Conservation (phyloP, 2,888 invertebrate genomes). For the Patella ulyssiponensis region DNA sequence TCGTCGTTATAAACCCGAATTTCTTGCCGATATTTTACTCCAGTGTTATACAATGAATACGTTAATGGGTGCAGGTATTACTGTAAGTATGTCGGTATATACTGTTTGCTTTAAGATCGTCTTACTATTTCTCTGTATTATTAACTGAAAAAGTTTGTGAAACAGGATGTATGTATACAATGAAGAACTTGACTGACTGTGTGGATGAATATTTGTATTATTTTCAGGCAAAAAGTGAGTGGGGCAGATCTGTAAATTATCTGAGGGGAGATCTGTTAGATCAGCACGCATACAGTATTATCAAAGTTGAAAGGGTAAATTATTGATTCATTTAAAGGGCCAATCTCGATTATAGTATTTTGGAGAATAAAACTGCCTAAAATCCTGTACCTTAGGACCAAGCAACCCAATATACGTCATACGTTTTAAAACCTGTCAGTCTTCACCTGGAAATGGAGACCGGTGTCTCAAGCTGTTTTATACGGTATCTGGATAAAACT, state of each 20-base stretch:
- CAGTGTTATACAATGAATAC: constrained; percentile 43
- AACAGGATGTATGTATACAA: constrained; percentile 2
- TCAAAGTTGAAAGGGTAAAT: constrained; percentile 63
- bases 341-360: too few species aligned
- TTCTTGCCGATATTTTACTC: neutral
- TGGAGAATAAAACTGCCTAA: too few species aligned
- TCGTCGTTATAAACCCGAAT: constrained; percentile 34
- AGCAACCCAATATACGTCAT: too few species aligned
- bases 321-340: too few species aligned
- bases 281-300: constrained; percentile 71
- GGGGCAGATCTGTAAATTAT: constrained; percentile 79
- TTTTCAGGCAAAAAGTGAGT: constrained; percentile 14
- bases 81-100: constrained; percentile 39
- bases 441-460: too few species aligned
- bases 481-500: too few species aligned
- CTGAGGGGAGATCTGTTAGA: constrained; percentile 73
- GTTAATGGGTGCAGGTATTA: constrained; percentile 49
- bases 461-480: too few species aligned
- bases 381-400: too few species aligned
- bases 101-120: too few species aligned
- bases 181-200: neutral
- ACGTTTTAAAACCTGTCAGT: too few species aligned
- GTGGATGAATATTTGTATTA: neutral
- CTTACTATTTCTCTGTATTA: too few species aligned
- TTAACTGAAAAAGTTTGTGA: neutral